Percentiles rank a stretch among this genome's conserved stretches.
Conservation (phyloP, 1,140 invertebrate species). For the Drosophila insularis region DNA sequence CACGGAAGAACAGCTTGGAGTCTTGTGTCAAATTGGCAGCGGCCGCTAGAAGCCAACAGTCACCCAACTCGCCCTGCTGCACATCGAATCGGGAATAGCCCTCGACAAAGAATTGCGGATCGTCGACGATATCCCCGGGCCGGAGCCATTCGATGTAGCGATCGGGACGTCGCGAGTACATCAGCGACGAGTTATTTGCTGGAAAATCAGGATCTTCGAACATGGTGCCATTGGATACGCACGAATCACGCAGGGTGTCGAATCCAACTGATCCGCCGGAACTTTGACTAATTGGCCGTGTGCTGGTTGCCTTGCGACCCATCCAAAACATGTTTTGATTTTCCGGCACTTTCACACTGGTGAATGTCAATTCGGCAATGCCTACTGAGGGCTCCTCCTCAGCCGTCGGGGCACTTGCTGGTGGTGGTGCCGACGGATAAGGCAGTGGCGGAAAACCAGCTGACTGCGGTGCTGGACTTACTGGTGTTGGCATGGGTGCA, state of each 20-base stretch:
- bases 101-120: conserved; percentile 96
- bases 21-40: conserved; percentile 97
- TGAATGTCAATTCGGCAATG: conserved; percentile 67
- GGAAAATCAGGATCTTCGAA: conserved; percentile 96
- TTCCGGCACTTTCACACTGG: conserved; percentile 75
- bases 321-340: conserved; percentile 78
- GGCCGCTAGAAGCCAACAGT: conserved; percentile 98
- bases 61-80: conserved; percentile 97
- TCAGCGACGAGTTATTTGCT: conserved; percentile 89
- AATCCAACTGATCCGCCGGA: conserved; percentile 86
- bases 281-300: conserved; percentile 61
- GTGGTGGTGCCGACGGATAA: conserved; percentile 47
- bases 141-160: conserved; percentile 92
- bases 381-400: conserved; percentile 75
- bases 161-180: conserved; percentile 89
- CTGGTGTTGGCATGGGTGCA: conserved; percentile 44
- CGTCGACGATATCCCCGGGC: conserved; percentile 91
- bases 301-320: conserved; percentile 63
- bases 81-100: conserved; percentile 98
- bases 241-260: conserved; percentile 87
- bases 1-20: conserved; percentile 93
- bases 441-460: conserved; percentile 55
- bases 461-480: conserved; percentile 52
- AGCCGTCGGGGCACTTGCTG: conserved; percentile 50
- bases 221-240: conserved; percentile 87